A percentile compares a stretch with the other conserved stretches of the same genome.
phyloP scores from a whole-genome alignment of 2,797 vertebrate species.

The Botia almorhae region DNA sequence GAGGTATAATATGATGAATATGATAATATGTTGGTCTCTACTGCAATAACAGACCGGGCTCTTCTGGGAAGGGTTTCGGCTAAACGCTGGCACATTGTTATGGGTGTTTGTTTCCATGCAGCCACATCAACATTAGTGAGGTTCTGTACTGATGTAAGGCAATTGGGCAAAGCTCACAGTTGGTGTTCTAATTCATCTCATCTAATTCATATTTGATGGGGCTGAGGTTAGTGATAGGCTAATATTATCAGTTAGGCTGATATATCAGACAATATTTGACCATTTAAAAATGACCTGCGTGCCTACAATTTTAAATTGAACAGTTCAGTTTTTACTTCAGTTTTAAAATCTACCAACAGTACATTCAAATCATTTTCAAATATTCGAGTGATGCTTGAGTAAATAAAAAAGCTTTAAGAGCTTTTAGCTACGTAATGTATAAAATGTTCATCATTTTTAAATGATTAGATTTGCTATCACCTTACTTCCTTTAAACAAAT shows the following conservation, averaged over 20 bases:
- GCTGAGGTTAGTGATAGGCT: background rate
- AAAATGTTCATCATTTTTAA: too few relatives aligned
- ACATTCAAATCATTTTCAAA: too few relatives aligned
- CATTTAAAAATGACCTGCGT: background rate
- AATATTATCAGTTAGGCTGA: background rate
- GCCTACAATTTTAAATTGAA: background rate
- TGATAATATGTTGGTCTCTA: slow-evolving; percentile 13
- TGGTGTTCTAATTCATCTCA: background rate
- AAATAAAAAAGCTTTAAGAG: too few relatives aligned
- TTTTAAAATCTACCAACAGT: too few relatives aligned
- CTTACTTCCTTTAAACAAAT: too few relatives aligned
- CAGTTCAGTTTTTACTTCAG: too few relatives aligned
- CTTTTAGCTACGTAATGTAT: too few relatives aligned
- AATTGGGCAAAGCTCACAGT: background rate
- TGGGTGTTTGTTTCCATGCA: background rate
- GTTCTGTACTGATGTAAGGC: background rate
- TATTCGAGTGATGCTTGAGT: too few relatives aligned
- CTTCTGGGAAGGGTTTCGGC: slow-evolving; percentile 3
- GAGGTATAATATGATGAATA: slow-evolving; percentile 9
- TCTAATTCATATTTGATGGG: slow-evolving; percentile 5
- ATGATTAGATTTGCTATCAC: too few relatives aligned
- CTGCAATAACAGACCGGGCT: slow-evolving; percentile 3
- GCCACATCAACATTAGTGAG: background rate
- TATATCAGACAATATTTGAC: background rate
- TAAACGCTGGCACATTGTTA: background rate